phyloP scores from a whole-genome alignment of 64 coral and sea anemone genomes.

The Hydrozoanthus tunicans region DNA sequence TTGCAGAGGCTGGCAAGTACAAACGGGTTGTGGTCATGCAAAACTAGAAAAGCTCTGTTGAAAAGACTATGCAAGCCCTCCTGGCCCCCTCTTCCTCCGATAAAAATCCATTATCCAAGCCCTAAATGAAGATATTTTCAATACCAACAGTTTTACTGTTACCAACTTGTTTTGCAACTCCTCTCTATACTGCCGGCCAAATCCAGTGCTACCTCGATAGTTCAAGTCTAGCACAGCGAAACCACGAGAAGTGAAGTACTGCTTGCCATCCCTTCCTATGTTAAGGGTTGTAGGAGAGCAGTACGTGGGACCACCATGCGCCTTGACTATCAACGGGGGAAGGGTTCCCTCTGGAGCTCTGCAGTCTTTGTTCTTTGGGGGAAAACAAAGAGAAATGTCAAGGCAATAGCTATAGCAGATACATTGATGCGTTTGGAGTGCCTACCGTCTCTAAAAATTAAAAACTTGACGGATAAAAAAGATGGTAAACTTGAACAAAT shows the following conservation, averaged over 20 bases:
- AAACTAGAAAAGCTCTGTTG: too few relatives aligned
- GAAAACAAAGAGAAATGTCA: too few relatives aligned
- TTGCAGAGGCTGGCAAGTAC: too few relatives aligned
- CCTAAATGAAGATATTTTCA: neutral
- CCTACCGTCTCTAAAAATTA: too few relatives aligned
- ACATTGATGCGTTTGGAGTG: too few relatives aligned
- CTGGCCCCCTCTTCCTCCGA: too few relatives aligned
- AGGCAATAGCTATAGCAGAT: neutral
- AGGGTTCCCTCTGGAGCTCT: conserved; percentile 54
- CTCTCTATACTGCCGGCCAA: conserved; percentile 74
- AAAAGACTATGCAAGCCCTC: too few relatives aligned
- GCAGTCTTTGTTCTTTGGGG: conserved; percentile 74
- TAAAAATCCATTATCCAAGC: too few relatives aligned
- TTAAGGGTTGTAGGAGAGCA: conserved; percentile 53
- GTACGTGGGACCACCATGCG: conserved; percentile 83
- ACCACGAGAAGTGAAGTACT: conserved; percentile 89
- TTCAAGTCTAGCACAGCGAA: conserved; percentile 87
- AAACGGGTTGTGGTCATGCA: too few relatives aligned
- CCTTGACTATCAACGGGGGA: conserved; percentile 83
- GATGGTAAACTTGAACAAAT: too few relatives aligned
- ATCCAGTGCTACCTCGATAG: conserved; percentile 90
- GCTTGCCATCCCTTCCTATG: conserved; percentile 28
- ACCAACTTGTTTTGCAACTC: conserved; percentile 81
- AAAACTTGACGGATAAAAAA: too few relatives aligned
- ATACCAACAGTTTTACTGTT: neutral